Base-by-base conservation (phyloP, 2,888 invertebrate genomes). In the Troglohyphantes excavatus region DNA sequence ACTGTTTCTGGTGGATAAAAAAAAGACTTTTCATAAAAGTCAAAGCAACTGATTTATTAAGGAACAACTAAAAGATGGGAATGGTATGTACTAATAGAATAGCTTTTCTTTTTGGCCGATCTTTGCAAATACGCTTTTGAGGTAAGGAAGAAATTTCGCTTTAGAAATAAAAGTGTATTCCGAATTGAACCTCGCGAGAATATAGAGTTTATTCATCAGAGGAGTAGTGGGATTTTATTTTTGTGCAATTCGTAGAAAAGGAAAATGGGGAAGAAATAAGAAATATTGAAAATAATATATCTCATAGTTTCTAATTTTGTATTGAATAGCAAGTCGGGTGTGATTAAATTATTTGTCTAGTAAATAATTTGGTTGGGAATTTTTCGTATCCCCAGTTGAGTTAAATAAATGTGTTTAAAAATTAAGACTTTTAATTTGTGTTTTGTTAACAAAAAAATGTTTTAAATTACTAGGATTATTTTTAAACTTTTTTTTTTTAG, bases 21-120 rank as follows among this genome's bases (percentile, higher is more conserved):
- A 63, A 83, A 11, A 19, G 29, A 65, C 65, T 46, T 75, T 84
- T 84, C 84, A 84, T 84, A 67, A 84, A 84, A 84, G 67, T 75
- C 75, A 84, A 84, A 84, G 63, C 53, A 72, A 75, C 75, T 84
- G 76, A 78, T 78, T 78, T 85, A 85, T 78, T 85, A 27, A 85
- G 70, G 76, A 61, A 29, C 76, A 26, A 26, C 33, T 76, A 63
- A 67, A 67, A 68, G 67, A 53, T 59, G 33, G 11, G 67, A 84
- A 84, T 68, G 53, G 76, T 59, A 70, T 61, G 63, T 19, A 72
- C 72, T 59, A 72, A 53, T 68, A 61, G 46, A 39, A 27, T 26
- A 7, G 11, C 63, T 63, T 63, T 78, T 72, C 46, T 83, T 83
- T 72, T 17, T 19, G 63, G 27, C 13, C 43, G 26, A 27, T 86